A percentile compares a stretch with the other conserved stretches of the same genome.
These are phyloP conservation scores for Diprion similis DNA, from an alignment of 1,140 invertebrate species.

Conservation along the genomic window DNA sequence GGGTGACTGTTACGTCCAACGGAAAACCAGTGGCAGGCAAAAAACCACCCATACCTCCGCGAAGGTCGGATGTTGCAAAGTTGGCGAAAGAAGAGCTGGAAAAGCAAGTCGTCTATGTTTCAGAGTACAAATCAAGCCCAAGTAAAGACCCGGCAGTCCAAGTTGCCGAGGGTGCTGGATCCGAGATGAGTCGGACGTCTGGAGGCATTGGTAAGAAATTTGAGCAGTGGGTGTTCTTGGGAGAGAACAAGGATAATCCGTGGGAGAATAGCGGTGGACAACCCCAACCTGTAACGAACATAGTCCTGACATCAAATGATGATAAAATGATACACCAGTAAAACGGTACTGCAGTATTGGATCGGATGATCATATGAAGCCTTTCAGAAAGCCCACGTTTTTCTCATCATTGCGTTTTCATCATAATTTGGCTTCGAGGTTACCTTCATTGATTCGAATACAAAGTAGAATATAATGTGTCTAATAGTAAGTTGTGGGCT, in stretches of 20 bases:
- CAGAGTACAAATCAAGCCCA: conserved; percentile 49
- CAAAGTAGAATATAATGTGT: too few relatives aligned
- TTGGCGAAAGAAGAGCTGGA: conserved; percentile 30
- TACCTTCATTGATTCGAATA: too few relatives aligned
- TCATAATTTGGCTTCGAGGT: too few relatives aligned
- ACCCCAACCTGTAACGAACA: conserved; percentile 46
- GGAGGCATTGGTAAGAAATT: conserved; percentile 32
- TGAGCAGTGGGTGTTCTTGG: conserved; percentile 49
- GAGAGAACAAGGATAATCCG: conserved; percentile 46
- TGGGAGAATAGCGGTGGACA: conserved; percentile 48
- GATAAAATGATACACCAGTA: conserved; percentile 40
- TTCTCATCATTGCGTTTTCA: too few relatives aligned
- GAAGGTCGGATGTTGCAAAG: conserved; percentile 49
- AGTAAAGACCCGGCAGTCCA: background rate
- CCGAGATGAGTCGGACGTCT: conserved; percentile 6
- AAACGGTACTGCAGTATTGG: background rate
- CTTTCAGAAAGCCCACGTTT: background rate
- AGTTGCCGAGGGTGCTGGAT: background rate
- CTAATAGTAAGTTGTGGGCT: too few relatives aligned
- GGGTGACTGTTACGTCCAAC: conserved; percentile 50
- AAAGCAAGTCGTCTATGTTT: conserved; percentile 56
- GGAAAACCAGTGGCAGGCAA: conserved; percentile 48
- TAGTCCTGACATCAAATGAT: conserved; percentile 40
- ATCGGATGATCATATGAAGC: background rate
- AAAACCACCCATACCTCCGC: conserved; percentile 56